phyloP scores from a whole-genome alignment of 2,113 vertebrate species.

The Myrmecophaga tridactyla region DNA sequence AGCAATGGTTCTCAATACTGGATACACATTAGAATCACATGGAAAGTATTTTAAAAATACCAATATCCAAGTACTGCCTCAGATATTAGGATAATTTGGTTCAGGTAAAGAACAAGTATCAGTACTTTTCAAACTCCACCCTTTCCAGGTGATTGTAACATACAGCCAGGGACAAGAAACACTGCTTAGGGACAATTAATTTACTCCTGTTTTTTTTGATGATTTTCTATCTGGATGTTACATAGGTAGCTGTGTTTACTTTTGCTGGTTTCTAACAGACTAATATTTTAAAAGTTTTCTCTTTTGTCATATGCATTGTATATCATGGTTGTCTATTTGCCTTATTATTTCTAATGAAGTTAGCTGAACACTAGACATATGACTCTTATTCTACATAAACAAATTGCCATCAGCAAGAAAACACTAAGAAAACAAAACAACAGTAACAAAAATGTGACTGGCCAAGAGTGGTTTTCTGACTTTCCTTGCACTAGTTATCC shows the following conservation, averaged over 20 bases:
- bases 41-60: neutral
- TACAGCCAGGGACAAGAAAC: neutral
- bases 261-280: neutral
- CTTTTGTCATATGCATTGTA: neutral
- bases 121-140: neutral
- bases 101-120: fast-evolving
- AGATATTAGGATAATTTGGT: neutral
- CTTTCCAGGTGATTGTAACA: neutral
- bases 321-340: neutral
- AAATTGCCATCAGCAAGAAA: neutral
- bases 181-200: neutral
- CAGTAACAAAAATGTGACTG: neutral
- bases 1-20: neutral
- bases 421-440: neutral
- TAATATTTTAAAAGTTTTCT: neutral
- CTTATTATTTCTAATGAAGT: neutral
- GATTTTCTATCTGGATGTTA: neutral
- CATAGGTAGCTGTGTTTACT: neutral
- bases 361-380: neutral
- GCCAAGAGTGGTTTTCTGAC: neutral
- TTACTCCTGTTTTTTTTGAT: neutral
- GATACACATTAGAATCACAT: neutral
- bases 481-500: neutral
- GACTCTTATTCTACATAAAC: neutral
- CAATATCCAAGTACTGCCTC: neutral